Evolutionary conservation across 2,113 vertebrate genomes (phyloP).

Genomic region (Poeciliopsis turrubarensis): DNA sequence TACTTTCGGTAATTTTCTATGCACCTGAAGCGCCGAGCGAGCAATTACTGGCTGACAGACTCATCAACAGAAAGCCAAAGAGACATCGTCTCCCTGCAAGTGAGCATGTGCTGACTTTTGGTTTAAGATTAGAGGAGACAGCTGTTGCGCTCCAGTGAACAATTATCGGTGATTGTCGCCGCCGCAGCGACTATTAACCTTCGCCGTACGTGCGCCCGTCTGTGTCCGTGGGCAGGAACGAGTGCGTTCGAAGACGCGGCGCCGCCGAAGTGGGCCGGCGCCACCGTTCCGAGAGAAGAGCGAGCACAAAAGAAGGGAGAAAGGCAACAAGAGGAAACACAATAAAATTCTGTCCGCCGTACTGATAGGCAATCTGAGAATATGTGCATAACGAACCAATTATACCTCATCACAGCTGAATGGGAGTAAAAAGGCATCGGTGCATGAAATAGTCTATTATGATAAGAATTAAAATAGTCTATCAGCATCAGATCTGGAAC

Average conservation of each 20-base stretch:
- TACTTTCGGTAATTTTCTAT: constrained; percentile 6
- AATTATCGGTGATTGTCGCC: constrained; percentile 35
- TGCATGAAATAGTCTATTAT: constrained; percentile 79
- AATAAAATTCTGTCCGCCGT: constrained; percentile 48
- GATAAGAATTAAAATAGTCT: constrained; percentile 79
- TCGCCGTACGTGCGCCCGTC: background rate
- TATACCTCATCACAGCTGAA: constrained; percentile 69
- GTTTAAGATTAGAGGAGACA: constrained; percentile 44
- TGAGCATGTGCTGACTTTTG: constrained; percentile 20
- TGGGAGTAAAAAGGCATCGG: constrained; percentile 68
- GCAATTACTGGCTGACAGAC: constrained; percentile 14
- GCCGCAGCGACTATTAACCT: constrained; percentile 38
- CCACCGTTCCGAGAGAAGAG: constrained; percentile 17
- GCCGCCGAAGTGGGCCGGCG: constrained; percentile 18
- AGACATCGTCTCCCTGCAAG: constrained; percentile 2
- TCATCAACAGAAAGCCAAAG: constrained; percentile 10
- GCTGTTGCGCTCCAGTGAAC: constrained; percentile 30
- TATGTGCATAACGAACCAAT: constrained; percentile 76
- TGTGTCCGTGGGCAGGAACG: background rate
- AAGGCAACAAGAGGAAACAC: constrained; percentile 48
- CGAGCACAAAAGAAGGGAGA: constrained; percentile 59
- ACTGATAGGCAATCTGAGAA: constrained; percentile 43
- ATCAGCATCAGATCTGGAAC: constrained; percentile 72
- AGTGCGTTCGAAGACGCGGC: background rate
- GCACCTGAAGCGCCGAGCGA: background rate